Evolutionary conservation across 2,797 vertebrate genomes (phyloP).

Genomic region (Premnoplex brunnescens): DNA sequence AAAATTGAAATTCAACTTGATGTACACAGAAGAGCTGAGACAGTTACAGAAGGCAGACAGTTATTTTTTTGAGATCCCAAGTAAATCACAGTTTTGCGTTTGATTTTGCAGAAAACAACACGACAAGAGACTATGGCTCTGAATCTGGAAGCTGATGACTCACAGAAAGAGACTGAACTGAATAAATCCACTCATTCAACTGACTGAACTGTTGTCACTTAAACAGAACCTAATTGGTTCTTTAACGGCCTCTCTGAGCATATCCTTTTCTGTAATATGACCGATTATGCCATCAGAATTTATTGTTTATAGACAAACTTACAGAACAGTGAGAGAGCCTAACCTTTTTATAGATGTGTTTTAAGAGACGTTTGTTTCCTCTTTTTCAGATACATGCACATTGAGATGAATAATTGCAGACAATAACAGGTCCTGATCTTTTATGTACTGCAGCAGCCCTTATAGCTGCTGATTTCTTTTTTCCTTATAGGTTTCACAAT

Average conservation of each 20-base stretch:
- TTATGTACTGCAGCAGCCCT: slow-evolving; percentile 62
- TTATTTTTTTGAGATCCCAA: slow-evolving; percentile 58
- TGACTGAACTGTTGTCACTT: slow-evolving; percentile 71
- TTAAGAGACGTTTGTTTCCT: slow-evolving; percentile 65
- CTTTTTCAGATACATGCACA: slow-evolving; percentile 60
- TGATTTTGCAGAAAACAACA: slow-evolving; percentile 60
- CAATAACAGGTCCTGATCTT: slow-evolving; percentile 68
- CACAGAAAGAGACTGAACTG: slow-evolving; percentile 60
- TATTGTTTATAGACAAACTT: slow-evolving; percentile 71
- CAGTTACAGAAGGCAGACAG: slow-evolving; percentile 51
- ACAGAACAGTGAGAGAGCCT: slow-evolving; percentile 61
- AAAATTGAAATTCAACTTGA: slow-evolving; percentile 57
- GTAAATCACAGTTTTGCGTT: slow-evolving; percentile 57
- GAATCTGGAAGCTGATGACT: slow-evolving; percentile 63
- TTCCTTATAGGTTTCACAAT: slow-evolving; percentile 67
- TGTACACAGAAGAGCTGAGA: slow-evolving; percentile 30
- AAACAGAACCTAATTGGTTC: slow-evolving; percentile 72
- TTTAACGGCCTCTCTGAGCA: slow-evolving; percentile 66
- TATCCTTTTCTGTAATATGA: slow-evolving; percentile 71
- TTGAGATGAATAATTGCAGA: slow-evolving; percentile 67
- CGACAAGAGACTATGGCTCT: slow-evolving; percentile 41
- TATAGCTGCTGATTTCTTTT: slow-evolving; percentile 53
- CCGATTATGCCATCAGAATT: slow-evolving; percentile 69
- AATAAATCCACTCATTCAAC: slow-evolving; percentile 73
- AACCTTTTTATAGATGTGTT: slow-evolving; percentile 71